Evolutionary conservation across 2,113 vertebrate genomes (phyloP).

Genomic region (Cheirogaleus medius): DNA sequence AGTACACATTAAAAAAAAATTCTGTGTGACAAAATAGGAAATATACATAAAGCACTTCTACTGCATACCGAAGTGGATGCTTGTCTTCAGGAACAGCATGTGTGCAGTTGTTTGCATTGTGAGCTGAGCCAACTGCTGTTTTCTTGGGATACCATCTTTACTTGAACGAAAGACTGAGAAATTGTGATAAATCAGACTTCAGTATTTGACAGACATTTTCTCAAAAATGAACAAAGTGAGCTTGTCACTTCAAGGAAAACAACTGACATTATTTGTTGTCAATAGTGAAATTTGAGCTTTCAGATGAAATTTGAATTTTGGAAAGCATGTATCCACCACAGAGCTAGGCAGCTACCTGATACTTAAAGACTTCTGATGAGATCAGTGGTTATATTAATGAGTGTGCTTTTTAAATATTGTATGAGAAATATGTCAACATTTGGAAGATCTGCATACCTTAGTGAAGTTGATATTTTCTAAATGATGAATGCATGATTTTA

Average conservation of each 20-base stretch:
- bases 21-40: not conserved
- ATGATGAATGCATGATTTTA: not conserved
- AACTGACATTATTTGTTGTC: not conserved
- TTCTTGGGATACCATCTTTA: not conserved
- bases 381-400: not conserved
- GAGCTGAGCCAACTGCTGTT: not conserved
- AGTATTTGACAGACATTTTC: not conserved
- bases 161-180: not conserved
- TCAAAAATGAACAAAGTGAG: not conserved
- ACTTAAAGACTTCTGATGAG: not conserved
- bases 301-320: not conserved
- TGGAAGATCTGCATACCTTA: not conserved
- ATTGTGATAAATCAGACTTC: not conserved
- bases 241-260: not conserved
- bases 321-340: not conserved
- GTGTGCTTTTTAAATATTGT: not conserved
- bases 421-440: not conserved
- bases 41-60: not conserved
- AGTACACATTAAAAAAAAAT: not conserved
- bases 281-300: not conserved
- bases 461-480: not conserved
- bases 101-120: not conserved
- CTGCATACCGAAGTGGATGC: rapidly evolving
- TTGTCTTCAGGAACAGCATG: not conserved
- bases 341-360: not conserved